Evolutionary conservation across 2,797 vertebrate genomes (phyloP).

Genomic region (Telmatherina bonti): DNA sequence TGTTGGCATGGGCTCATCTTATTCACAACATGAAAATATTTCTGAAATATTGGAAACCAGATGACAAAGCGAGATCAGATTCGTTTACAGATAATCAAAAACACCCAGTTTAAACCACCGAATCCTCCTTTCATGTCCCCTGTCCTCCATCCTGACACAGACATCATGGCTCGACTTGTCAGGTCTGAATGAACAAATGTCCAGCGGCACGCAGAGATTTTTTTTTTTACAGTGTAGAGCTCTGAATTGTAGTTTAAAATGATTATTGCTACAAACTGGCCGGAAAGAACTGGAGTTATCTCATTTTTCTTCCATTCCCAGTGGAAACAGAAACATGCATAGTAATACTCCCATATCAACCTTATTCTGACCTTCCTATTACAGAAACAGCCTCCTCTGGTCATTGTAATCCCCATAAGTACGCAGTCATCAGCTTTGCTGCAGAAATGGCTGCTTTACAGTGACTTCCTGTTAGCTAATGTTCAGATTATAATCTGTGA

Average conservation of each 20-base stretch:
- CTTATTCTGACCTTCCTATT: neutral
- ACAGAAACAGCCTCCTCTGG: neutral
- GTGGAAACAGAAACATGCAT: neutral
- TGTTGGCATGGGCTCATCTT: constrained; percentile 44
- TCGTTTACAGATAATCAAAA: neutral
- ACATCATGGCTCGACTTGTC: no score
- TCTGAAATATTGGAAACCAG: constrained; percentile 31
- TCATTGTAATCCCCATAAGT: neutral
- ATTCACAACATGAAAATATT: constrained; percentile 51
- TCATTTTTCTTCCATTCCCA: neutral
- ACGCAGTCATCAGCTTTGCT: neutral
- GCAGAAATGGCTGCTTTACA: neutral
- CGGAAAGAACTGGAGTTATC: neutral
- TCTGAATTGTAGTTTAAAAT: neutral
- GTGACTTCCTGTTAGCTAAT: neutral
- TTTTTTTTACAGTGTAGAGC: neutral
- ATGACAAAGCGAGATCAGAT: constrained; percentile 28
- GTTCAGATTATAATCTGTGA: neutral
- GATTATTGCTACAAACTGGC: neutral
- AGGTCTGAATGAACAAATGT: constrained; percentile 5
- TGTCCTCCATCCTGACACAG: neutral
- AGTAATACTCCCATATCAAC: neutral
- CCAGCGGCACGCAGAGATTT: neutral
- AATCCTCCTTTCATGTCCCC: neutral
- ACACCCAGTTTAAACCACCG: neutral